Conservation (phyloP, 2,888 invertebrate species). For the Amblyteles armatorius region DNA sequence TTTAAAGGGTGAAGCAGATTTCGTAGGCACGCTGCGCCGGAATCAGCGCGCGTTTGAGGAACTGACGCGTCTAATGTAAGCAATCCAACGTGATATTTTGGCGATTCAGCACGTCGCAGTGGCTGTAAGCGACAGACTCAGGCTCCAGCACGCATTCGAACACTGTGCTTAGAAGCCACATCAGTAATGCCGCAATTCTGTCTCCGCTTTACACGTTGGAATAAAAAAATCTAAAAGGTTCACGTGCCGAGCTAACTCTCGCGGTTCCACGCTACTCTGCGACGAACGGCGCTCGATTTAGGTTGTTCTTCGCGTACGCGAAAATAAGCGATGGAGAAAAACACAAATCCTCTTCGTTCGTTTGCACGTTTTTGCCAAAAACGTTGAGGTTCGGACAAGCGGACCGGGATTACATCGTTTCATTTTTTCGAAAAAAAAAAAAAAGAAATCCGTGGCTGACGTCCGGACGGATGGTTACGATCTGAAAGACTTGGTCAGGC, state of each 20-base stretch:
- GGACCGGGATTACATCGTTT: no score
- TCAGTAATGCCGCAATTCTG: not conserved
- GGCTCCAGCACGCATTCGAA: not conserved
- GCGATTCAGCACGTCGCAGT: not conserved
- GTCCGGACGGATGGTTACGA: not conserved
- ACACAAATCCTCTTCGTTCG: no score
- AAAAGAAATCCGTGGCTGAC: constrained; percentile 19
- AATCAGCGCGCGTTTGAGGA: not conserved
- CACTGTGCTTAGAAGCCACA: constrained; percentile 6
- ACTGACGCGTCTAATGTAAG: not conserved
- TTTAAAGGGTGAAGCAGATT: not conserved
- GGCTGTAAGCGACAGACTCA: not conserved
- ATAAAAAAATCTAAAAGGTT: no score
- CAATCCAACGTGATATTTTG: constrained; percentile 2
- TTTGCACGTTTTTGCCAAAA: no score
- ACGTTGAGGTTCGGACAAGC: no score
- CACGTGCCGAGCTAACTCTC: no score
- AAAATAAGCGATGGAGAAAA: no score
- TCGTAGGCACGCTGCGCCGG: not conserved
- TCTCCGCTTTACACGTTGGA: not conserved
- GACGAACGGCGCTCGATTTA: no score
- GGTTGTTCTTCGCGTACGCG: no score
- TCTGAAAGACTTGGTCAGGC: not conserved
- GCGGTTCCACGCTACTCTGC: no score
- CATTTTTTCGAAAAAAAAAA: not conserved